Evolutionary conservation across 2,888 invertebrate species (phyloP).

Genomic region (Charanyca ferruginea): DNA sequence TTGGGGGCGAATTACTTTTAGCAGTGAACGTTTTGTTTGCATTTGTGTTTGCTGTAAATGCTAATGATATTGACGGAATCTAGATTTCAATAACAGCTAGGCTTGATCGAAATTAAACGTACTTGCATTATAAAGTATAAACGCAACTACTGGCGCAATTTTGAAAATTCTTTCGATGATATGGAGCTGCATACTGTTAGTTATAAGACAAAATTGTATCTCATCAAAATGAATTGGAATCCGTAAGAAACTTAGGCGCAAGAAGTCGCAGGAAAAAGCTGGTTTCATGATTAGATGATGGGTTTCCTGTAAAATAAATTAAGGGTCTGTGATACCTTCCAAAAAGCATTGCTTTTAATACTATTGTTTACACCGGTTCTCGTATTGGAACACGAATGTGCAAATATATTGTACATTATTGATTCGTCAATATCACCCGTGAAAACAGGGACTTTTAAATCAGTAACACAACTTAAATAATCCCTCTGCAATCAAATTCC

Average conservation of each 20-base stretch:
- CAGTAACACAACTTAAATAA: constrained; percentile 37
- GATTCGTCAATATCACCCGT: constrained; percentile 62
- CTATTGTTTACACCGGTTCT: constrained; percentile 9
- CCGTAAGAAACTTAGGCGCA: too few species aligned
- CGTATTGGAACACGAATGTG: constrained; percentile 26
- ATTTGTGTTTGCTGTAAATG: not conserved
- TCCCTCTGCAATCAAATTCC: constrained; percentile 31
- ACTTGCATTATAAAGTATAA: too few species aligned
- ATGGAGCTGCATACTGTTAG: too few species aligned
- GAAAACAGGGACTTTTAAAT: constrained; percentile 53
- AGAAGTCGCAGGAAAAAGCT: too few species aligned
- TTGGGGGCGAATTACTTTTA: constrained; percentile 26
- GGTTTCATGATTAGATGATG: not conserved
- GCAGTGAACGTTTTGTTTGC: constrained; percentile 12
- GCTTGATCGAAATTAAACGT: not conserved
- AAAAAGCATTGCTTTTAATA: constrained; percentile 8
- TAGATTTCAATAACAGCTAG: not conserved
- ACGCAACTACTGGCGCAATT: too few species aligned
- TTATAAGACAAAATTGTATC: too few species aligned
- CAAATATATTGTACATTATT: constrained; percentile 65
- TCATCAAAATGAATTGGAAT: too few species aligned
- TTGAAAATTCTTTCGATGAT: too few species aligned
- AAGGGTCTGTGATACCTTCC: too few species aligned
- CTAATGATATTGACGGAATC: not conserved
- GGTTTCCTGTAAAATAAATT: not conserved